Evolutionary conservation across 2,888 invertebrate genomes (phyloP).

Genomic region (Bedellia somnulentella): DNA sequence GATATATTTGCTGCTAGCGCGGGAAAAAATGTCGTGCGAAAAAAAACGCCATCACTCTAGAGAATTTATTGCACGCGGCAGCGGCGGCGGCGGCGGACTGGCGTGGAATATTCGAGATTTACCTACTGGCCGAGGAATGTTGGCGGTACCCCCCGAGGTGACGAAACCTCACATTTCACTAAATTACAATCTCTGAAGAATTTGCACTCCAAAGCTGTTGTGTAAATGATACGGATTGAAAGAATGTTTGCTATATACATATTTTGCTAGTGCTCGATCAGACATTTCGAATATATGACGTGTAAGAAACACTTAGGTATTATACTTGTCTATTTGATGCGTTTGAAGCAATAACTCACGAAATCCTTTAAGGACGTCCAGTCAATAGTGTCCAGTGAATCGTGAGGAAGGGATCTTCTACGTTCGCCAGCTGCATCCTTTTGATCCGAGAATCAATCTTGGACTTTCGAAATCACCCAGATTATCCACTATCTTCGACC

Average conservation of each 20-base stretch:
- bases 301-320: too few relatives aligned
- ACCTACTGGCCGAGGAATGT: conserved; percentile 28
- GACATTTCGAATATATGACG: too few relatives aligned
- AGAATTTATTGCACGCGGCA: conserved; percentile 48
- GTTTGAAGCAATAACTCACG: conserved; percentile 16
- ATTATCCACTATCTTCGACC: neutral
- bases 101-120: neutral
- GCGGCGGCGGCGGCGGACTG: too few relatives aligned
- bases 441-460: conserved; percentile 57
- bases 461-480: conserved; percentile 5
- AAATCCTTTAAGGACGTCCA: conserved; percentile 27
- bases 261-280: too few relatives aligned
- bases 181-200: conserved; percentile 31
- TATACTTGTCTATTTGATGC: too few relatives aligned
- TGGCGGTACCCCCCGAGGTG: conserved; percentile 45
- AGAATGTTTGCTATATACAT: too few relatives aligned
- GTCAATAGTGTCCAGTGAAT: conserved; percentile 34
- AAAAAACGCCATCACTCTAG: conserved; percentile 49
- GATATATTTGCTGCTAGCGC: conserved; percentile 53
- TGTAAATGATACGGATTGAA: neutral
- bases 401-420: conserved; percentile 48
- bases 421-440: conserved; percentile 33
- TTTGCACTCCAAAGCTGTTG: conserved; percentile 1
- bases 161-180: conserved; percentile 55
- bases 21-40: conserved; percentile 56